Evolutionary conservation across 2,888 invertebrate genomes (phyloP).

Genomic region (Microdon myrmicae): DNA sequence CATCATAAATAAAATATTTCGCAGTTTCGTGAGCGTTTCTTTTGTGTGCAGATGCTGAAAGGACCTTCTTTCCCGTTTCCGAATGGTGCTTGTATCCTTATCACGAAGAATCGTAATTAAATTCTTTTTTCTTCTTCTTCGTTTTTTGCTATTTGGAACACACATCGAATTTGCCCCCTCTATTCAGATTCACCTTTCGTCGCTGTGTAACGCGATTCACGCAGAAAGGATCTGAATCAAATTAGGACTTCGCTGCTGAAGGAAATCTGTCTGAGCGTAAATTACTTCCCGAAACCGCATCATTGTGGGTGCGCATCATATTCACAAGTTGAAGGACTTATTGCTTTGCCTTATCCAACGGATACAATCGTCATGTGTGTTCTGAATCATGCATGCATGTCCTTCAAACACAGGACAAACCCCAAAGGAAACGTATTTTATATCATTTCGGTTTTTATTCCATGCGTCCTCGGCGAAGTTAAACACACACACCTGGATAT

Average conservation of each 20-base stretch:
- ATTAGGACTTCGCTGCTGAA: slow-evolving; percentile 30
- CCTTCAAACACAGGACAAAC: slow-evolving; percentile 21
- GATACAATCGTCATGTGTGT: too few species aligned
- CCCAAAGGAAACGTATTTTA: slow-evolving; percentile 23
- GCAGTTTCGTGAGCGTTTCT: slow-evolving; percentile 41
- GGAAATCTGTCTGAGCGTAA: slow-evolving; percentile 45
- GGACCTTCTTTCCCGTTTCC: too few species aligned
- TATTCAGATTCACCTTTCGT: too few species aligned
- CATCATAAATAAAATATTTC: slow-evolving; percentile 54
- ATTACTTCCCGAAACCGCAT: slow-evolving; percentile 22
- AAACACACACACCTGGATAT: slow-evolving; percentile 30
- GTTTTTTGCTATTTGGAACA: slow-evolving; percentile 8
- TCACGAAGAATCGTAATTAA: slow-evolving; percentile 45
- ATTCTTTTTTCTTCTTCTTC: slow-evolving; percentile 22
- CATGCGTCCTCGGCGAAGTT: too few species aligned
- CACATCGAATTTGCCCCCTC: slow-evolving; percentile 1
- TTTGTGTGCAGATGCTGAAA: slow-evolving; percentile 35
- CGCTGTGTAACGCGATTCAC: slow-evolving; percentile 36
- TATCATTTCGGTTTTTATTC: slow-evolving; percentile 38
- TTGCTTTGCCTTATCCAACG: too few species aligned
- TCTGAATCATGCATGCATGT: slow-evolving; percentile 45
- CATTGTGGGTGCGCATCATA: too few species aligned
- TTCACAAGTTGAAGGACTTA: too few species aligned
- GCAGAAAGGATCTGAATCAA: slow-evolving; percentile 44
- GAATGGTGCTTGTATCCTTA: slow-evolving; percentile 41